phyloP scores from a whole-genome alignment of 2,888 invertebrate genomes.

The Eupithecia abbreviata region DNA sequence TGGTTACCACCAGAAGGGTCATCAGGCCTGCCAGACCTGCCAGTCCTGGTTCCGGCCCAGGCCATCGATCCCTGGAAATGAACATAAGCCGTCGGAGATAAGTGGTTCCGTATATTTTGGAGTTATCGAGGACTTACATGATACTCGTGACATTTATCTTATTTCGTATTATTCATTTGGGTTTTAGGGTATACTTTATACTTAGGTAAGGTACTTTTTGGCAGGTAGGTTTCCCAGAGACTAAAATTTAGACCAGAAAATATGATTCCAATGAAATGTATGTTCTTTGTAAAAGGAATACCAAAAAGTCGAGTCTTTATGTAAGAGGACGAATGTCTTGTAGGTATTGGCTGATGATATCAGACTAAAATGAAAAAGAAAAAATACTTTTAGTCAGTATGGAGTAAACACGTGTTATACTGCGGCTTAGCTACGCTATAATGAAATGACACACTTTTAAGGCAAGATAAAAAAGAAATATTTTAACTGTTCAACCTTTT shows the following conservation, averaged over 20 bases:
- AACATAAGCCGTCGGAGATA: constrained; percentile 24
- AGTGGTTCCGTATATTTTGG: constrained; percentile 23
- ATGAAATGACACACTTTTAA: too few species aligned
- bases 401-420: too few species aligned
- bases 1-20: not conserved
- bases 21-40: not conserved
- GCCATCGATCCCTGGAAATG: constrained; percentile 26
- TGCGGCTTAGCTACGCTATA: too few species aligned
- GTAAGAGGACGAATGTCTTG: too few species aligned
- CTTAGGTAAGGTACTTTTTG: not conserved
- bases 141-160: constrained; percentile 4
- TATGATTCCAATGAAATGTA: too few species aligned
- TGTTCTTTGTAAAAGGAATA: too few species aligned
- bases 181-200: not conserved
- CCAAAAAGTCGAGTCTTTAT: too few species aligned
- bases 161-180: not conserved
- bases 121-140: constrained; percentile 9
- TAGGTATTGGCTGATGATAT: too few species aligned
- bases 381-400: too few species aligned
- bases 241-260: not conserved
- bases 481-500: not conserved
- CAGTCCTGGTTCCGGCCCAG: constrained; percentile 13
- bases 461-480: too few species aligned
- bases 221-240: not conserved
- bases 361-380: too few species aligned